Conservation (phyloP, 2,888 invertebrate species). For the Sylvicola cinctus region DNA sequence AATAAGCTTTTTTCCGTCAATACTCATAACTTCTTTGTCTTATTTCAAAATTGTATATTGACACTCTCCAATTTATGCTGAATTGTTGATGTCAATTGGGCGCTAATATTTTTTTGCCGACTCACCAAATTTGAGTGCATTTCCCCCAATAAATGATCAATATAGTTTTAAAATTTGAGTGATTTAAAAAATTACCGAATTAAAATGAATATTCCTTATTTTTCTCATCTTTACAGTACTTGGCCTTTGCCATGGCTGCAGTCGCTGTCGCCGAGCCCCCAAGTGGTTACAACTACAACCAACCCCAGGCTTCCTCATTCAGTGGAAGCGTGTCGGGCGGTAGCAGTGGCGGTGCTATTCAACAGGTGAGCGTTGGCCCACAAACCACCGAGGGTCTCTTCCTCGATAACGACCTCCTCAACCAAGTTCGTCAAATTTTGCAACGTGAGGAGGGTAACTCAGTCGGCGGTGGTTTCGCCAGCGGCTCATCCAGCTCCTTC, state of each 20-base stretch:
- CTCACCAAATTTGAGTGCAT: too few relatives aligned
- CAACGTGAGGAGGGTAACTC: slow-evolving; percentile 56
- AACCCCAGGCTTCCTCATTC: slow-evolving; percentile 33
- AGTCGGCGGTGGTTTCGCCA: slow-evolving; percentile 30
- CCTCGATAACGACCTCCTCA: slow-evolving; percentile 59
- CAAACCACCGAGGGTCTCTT: slow-evolving; percentile 67
- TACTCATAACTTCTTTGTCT: too few relatives aligned
- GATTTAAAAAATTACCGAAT: too few relatives aligned
- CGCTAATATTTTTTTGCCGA: too few relatives aligned
- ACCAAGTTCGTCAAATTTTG: slow-evolving; percentile 68
- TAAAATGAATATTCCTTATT: too few relatives aligned
- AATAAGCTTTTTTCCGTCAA: too few relatives aligned
- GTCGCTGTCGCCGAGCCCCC: slow-evolving; percentile 54
- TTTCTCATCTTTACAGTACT: slow-evolving; percentile 44
- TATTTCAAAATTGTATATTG: too few relatives aligned
- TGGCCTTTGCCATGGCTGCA: slow-evolving; percentile 62
- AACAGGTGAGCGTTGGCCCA: slow-evolving; percentile 54
- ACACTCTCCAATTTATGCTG: too few relatives aligned
- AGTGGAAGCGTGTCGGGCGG: slow-evolving; percentile 20
- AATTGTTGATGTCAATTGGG: too few relatives aligned
- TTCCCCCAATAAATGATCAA: too few relatives aligned
- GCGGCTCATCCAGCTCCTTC: slow-evolving; percentile 13
- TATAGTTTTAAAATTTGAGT: too few relatives aligned
- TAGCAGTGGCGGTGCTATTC: slow-evolving; percentile 36
- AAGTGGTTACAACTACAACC: slow-evolving; percentile 54